A percentile compares a stretch with the other conserved stretches of the same genome.
Evolutionary conservation across 2,797 vertebrate genomes (phyloP).

Genomic region (Dermochelys coriacea): DNA sequence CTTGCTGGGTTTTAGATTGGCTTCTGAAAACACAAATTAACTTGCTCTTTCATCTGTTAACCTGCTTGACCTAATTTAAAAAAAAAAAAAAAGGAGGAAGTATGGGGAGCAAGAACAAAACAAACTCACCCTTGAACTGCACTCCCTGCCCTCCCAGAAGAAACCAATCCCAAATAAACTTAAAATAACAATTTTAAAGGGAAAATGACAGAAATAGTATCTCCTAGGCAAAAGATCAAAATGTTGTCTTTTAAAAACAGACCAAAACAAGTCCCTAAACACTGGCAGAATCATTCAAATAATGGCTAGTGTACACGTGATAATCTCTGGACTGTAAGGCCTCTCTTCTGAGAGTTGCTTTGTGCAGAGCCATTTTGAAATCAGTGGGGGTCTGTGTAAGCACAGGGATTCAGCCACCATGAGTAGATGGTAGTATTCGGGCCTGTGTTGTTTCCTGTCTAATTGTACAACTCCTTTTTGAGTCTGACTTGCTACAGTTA

Average conservation of each 20-base stretch:
- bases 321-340: not conserved
- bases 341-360: rapidly evolving
- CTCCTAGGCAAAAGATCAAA: rapidly evolving
- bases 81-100: not conserved
- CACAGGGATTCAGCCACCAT: not conserved
- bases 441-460: rapidly evolving
- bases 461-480: not conserved
- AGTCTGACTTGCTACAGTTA: not conserved
- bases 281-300: not conserved
- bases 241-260: rapidly evolving
- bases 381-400: not conserved
- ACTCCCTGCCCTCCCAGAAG: not conserved
- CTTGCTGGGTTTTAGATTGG: not conserved
- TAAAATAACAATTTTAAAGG: not conserved
- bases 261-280: not conserved
- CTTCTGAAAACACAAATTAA: not conserved
- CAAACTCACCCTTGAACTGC: not conserved
- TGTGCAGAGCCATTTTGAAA: not conserved
- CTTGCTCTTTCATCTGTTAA: not conserved
- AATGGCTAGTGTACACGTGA: not conserved
- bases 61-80: not conserved
- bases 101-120: not conserved
- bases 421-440: rapidly evolving
- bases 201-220: not conserved
- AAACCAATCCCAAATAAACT: not conserved